Evolutionary conservation across 2,113 vertebrate species (phyloP).

Genomic region (Xenopus laevis): DNA sequence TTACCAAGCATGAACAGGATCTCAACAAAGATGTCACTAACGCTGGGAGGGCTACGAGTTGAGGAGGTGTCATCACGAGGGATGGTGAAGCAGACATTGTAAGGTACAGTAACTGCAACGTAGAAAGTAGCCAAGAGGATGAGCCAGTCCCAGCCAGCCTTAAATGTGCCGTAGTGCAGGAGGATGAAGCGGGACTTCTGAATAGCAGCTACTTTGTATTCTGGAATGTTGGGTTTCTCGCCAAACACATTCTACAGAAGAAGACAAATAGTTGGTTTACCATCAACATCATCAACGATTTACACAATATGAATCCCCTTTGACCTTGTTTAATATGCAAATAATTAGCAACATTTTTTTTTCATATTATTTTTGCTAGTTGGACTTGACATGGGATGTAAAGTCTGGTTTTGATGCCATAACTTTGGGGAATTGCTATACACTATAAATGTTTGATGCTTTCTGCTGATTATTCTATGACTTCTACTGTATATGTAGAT

Average conservation of each 20-base stretch:
- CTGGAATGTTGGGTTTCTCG: constrained; percentile 73
- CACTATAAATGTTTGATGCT: too few species aligned
- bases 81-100: constrained; percentile 74
- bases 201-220: constrained; percentile 78
- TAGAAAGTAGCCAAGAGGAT: constrained; percentile 78
- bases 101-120: constrained; percentile 78
- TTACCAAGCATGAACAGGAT: constrained; percentile 77
- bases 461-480: too few species aligned
- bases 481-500: too few species aligned
- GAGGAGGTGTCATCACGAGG: constrained; percentile 60
- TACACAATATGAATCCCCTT: too few species aligned
- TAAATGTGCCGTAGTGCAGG: constrained; percentile 77
- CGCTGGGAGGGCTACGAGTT: constrained; percentile 64
- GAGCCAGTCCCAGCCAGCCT: constrained; percentile 79
- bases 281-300: too few species aligned
- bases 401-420: too few species aligned
- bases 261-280: background rate
- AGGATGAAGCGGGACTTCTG: constrained; percentile 79
- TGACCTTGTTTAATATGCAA: too few species aligned
- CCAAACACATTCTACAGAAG: constrained; percentile 72
- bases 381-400: too few species aligned
- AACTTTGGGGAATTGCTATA: too few species aligned
- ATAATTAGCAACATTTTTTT: too few species aligned
- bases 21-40: constrained; percentile 77
- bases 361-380: too few species aligned